Evolutionary conservation across 2,113 vertebrate genomes (phyloP), one percentile per base, ranked within the genome.

Genomic region (Gopherus evgoodei): DNA sequence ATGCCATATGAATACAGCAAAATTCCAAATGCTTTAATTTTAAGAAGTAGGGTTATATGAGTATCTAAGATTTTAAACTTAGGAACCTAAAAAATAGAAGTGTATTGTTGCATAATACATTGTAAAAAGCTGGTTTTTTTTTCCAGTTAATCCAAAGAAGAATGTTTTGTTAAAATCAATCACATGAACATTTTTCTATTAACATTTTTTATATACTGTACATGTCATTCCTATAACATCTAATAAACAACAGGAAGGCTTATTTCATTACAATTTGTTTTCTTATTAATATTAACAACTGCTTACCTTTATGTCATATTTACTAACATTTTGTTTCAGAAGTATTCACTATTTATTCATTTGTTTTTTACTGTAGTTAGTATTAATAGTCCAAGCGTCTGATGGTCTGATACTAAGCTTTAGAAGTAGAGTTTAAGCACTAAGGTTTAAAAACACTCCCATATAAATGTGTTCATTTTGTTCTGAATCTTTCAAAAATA

Each of bases 211-310:
- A 75, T 95, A 81, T 83, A 56, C 78, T 92, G 87, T 96, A 95
- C 52, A 94, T 96, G 90, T 94, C n/a, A 52, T 96, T 93, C 91
- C 86, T 95, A 81, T 2, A 56, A n/a, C 81, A 93, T 54, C 84
- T 91, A 97, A 94, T 97, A 97, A 97, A 96, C 35, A 94, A 84
- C 83, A 81, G 88, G 83, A 96, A 96, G 92, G 53, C 56, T 94
- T 96, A 56, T 94, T 96, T 97, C 97, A 93, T 90, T 96, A 96
- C 76, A 95, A 69, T 86, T 96, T 94, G 57, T 94, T 94, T 94
- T 93, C 50, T 49, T 95, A 2, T 95, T n/a, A 38, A 84, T 88
- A 78, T 42, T 88, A 52, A 65, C 35, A 89, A 83, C 72, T 83
- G 12, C 14, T 94, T 86, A 22, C 11, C 80, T 5, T 54, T 21